phyloP scores from a whole-genome alignment of 2,113 vertebrate species.

The Glaucomys volans region DNA sequence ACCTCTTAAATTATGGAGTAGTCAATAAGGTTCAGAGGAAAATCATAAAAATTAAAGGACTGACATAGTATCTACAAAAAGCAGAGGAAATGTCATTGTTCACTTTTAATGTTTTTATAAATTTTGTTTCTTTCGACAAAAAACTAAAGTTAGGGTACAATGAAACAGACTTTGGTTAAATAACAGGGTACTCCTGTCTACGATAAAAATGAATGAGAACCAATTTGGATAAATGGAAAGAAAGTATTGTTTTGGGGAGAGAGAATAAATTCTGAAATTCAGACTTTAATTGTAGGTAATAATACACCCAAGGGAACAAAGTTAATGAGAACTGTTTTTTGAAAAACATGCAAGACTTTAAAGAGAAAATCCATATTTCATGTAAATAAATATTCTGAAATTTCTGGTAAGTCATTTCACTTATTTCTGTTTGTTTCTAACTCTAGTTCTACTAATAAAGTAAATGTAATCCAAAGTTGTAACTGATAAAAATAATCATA shows the following conservation, averaged over 20 bases:
- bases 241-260: background rate
- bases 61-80: background rate
- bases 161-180: slow-evolving; percentile 34
- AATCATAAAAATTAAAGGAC: background rate
- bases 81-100: background rate
- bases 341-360: background rate
- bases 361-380: slow-evolving; percentile 13
- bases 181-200: background rate
- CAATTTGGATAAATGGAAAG: background rate
- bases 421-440: background rate
- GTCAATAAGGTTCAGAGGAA: background rate
- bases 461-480: background rate
- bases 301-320: background rate
- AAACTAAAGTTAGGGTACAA: background rate
- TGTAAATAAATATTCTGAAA: slow-evolving; percentile 49
- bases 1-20: background rate
- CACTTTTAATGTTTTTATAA: background rate
- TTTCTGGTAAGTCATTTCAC: background rate
- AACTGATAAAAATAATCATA: slow-evolving; percentile 45
- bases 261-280: slow-evolving; percentile 4
- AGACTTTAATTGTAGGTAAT: background rate
- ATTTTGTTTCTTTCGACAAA: slow-evolving; percentile 24
- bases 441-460: background rate
- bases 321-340: background rate
- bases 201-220: slow-evolving; percentile 1